phyloP scores from a whole-genome alignment of 2,797 vertebrate genomes.

The Orientallactaga sibirica region DNA sequence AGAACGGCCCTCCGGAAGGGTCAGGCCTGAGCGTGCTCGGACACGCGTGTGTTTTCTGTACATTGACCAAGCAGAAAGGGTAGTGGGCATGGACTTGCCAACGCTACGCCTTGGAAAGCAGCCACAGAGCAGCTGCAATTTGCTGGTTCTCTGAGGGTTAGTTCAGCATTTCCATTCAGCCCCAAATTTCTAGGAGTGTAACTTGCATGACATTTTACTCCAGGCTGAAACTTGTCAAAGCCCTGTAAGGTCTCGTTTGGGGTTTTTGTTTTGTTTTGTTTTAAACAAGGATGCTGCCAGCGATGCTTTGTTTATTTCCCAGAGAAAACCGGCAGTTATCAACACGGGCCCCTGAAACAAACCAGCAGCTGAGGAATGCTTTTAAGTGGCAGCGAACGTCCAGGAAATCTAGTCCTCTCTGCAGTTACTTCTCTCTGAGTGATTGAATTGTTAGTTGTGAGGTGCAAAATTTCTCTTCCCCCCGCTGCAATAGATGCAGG shows the following conservation, averaged over 20 bases:
- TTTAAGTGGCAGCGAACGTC: not conserved
- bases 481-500: not conserved
- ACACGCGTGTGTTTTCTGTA: not conserved
- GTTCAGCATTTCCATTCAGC: not conserved
- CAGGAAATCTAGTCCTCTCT: not conserved
- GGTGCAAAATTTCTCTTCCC: not conserved
- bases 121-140: conserved; percentile 27
- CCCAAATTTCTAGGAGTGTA: not conserved
- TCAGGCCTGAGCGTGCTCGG: not conserved
- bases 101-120: conserved; percentile 48
- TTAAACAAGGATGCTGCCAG: not conserved
- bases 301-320: not conserved
- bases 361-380: conserved; percentile 33
- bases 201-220: conserved; percentile 78
- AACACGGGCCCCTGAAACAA: conserved; percentile 45
- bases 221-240: conserved; percentile 84
- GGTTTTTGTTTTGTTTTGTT: too few relatives aligned
- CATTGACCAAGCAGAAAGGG: not conserved
- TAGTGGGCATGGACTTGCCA: not conserved
- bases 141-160: conserved; percentile 30
- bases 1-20: not conserved
- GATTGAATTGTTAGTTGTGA: conserved; percentile 39
- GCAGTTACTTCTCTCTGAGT: not conserved
- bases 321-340: not conserved
- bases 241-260: conserved; percentile 45